Conservation (phyloP, 2,113 vertebrate species). For the Clarias gariepinus region DNA sequence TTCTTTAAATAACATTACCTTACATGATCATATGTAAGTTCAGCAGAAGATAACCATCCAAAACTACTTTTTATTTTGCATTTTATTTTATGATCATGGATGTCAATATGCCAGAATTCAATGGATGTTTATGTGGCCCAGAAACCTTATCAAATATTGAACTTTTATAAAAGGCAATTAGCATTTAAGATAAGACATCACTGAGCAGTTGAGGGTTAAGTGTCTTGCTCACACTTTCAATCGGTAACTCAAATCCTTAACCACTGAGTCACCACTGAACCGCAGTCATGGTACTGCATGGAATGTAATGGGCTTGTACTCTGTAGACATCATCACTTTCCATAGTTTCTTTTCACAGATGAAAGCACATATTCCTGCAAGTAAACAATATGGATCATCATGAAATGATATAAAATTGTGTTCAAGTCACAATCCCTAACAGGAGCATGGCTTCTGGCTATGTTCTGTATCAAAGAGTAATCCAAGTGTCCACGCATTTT, state of each 20-base stretch:
- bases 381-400: slow-evolving; percentile 18
- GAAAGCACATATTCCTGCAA: neutral
- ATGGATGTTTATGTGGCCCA: neutral
- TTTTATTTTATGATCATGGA: neutral
- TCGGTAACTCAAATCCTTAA: neutral
- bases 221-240: neutral
- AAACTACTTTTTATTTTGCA: neutral
- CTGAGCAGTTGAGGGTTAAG: neutral
- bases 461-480: neutral
- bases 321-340: neutral
- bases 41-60: neutral
- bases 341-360: neutral
- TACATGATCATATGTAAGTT: neutral
- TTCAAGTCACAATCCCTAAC: neutral
- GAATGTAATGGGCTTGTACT: neutral
- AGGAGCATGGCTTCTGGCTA: neutral
- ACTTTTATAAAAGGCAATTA: neutral
- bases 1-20: neutral
- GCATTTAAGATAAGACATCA: neutral
- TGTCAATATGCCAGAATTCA: neutral
- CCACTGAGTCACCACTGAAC: neutral
- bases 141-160: neutral
- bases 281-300: neutral
- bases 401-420: too few relatives aligned
- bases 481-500: neutral